Conservation (phyloP, 35 echinoderm and acorn worm species). For the Heliocidaris erythrogramma region DNA sequence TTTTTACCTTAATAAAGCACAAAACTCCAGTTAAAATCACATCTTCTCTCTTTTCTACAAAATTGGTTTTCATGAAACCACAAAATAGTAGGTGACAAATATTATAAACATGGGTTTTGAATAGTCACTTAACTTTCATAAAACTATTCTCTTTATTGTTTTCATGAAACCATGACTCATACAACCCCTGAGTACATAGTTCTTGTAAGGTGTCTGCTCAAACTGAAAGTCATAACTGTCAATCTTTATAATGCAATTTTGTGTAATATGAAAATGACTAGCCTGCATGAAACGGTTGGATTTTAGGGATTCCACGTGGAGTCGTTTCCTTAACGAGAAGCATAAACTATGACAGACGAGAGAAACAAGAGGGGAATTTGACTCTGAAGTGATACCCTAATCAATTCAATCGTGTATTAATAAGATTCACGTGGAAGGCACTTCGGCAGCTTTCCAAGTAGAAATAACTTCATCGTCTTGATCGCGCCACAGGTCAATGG, state of each 20-base stretch:
- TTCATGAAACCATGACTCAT: background rate
- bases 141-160: background rate
- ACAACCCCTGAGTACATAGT: background rate
- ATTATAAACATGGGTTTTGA: too few relatives aligned
- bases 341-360: conserved; percentile 9
- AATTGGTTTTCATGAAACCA: too few relatives aligned
- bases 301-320: background rate
- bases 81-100: too few relatives aligned
- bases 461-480: conserved; percentile 11
- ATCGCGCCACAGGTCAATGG: background rate
- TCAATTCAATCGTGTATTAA: background rate
- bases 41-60: too few relatives aligned
- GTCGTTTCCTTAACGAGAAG: background rate
- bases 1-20: too few relatives aligned
- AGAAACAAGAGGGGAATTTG: background rate
- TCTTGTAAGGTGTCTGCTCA: background rate
- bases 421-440: background rate
- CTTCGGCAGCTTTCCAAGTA: background rate
- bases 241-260: background rate
- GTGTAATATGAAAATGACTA: background rate
- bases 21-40: too few relatives aligned
- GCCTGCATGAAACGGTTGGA: background rate
- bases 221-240: background rate
- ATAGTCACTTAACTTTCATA: too few relatives aligned
- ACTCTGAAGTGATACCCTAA: background rate